A percentile compares a stretch with the other conserved stretches of the same genome.
phyloP scores from a whole-genome alignment of 2,888 invertebrate species.

The Furcula furcula region DNA sequence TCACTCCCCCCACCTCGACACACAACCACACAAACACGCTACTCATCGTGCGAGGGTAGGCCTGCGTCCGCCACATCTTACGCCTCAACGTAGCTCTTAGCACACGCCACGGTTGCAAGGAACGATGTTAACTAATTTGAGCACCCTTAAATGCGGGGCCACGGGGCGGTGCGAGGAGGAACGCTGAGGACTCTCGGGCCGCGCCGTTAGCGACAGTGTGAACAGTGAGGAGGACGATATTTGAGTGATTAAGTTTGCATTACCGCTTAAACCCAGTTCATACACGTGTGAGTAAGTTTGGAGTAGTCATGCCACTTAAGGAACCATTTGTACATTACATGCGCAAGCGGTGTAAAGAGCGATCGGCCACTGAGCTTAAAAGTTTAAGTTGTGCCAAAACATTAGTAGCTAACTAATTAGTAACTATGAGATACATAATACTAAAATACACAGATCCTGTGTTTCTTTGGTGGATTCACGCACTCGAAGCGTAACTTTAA shows the following conservation, averaged over 20 bases:
- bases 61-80: conserved; percentile 39
- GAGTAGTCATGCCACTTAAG: conserved; percentile 72
- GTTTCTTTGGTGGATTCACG: conserved; percentile 37
- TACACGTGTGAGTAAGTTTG: conserved; percentile 66
- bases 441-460: conserved; percentile 26
- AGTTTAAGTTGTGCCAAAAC: conserved; percentile 67
- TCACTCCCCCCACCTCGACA: conserved; percentile 83
- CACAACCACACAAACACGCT: conserved; percentile 81
- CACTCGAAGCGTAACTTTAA: conserved; percentile 50
- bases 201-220: conserved; percentile 68
- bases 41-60: conserved; percentile 71
- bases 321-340: conserved; percentile 72
- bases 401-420: conserved; percentile 27
- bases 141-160: conserved; percentile 13
- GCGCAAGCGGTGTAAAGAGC: conserved; percentile 74
- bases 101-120: conserved; percentile 28
- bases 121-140: conserved; percentile 14
- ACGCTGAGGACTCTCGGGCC: conserved; percentile 60
- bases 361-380: conserved; percentile 64
- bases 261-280: conserved; percentile 70
- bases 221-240: conserved; percentile 59
- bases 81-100: conserved; percentile 53
- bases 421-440: conserved; percentile 17
- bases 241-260: conserved; percentile 65
- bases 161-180: conserved; percentile 58